Conservation (phyloP, 35 echinoderm and acorn worm species). For the Heliocidaris erythrogramma region DNA sequence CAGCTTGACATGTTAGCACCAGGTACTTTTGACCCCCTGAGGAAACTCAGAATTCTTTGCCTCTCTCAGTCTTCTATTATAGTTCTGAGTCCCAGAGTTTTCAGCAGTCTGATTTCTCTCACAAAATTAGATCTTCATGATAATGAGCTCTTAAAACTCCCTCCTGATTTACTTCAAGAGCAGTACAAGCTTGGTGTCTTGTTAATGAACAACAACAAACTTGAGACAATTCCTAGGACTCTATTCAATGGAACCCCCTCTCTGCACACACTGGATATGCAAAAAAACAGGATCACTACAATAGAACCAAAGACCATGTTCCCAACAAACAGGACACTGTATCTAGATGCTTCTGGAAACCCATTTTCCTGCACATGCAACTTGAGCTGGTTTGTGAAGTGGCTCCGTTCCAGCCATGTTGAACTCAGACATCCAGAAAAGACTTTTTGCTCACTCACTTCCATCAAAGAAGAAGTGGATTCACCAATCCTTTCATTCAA, state of each 20-base stretch:
- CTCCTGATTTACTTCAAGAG: neutral
- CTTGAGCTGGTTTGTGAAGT: neutral
- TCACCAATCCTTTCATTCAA: neutral
- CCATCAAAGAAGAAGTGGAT: neutral
- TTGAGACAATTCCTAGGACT: neutral
- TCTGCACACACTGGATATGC: neutral
- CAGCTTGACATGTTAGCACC: neutral
- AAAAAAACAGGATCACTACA: neutral
- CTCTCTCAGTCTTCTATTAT: neutral
- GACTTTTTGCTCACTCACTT: neutral
- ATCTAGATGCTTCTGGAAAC: neutral
- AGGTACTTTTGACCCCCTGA: neutral
- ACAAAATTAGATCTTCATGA: neutral
- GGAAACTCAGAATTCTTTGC: neutral
- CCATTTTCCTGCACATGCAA: constrained; percentile 4
- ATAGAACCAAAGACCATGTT: neutral
- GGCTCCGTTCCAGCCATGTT: neutral
- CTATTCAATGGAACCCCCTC: neutral
- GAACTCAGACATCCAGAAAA: neutral
- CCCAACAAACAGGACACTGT: neutral
- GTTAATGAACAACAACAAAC: neutral
- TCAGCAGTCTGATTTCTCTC: neutral
- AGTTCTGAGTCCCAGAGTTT: neutral
- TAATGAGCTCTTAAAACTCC: neutral
- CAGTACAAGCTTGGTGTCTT: neutral